Conservation (phyloP, 53 echinoderm and acorn worm species). For the Henricia sp. region DNA sequence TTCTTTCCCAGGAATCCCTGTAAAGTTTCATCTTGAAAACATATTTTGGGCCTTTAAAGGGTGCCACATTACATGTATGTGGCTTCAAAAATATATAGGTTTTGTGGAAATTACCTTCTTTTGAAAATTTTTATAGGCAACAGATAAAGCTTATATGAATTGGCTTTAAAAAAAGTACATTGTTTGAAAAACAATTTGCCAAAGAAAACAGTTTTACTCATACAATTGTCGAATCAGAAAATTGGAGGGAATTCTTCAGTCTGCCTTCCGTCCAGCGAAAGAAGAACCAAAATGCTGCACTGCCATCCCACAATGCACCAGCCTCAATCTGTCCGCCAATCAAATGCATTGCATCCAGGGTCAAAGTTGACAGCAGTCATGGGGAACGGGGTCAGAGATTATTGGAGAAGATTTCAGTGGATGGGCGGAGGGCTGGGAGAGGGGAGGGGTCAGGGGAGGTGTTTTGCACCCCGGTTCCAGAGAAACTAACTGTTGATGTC, state of each 20-base stretch:
- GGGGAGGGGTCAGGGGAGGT: constrained; percentile 50
- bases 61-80: background rate
- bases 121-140: no score
- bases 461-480: constrained; percentile 20
- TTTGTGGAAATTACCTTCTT: no score
- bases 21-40: no score
- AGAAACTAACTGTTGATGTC: constrained; percentile 33
- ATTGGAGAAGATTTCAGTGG: constrained; percentile 52
- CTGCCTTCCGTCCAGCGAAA: constrained; percentile 55
- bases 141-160: no score
- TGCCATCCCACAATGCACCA: background rate
- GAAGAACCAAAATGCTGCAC: constrained; percentile 25
- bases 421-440: constrained; percentile 35
- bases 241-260: constrained; percentile 75
- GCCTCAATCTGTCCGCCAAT: constrained; percentile 28
- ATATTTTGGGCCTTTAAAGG: background rate
- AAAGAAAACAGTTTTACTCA: no score
- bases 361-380: constrained; percentile 43
- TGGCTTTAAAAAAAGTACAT: no score
- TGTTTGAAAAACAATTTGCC: no score
- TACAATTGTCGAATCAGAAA: constrained; percentile 16
- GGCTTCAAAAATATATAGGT: no score
- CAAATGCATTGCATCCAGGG: constrained; percentile 69
- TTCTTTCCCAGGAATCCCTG: no score
- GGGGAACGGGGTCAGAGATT: constrained; percentile 70